Evolutionary conservation across 2,888 invertebrate genomes (phyloP), one percentile per base, ranked within the genome.

Genomic region (Callyntrura guangdongensis): DNA sequence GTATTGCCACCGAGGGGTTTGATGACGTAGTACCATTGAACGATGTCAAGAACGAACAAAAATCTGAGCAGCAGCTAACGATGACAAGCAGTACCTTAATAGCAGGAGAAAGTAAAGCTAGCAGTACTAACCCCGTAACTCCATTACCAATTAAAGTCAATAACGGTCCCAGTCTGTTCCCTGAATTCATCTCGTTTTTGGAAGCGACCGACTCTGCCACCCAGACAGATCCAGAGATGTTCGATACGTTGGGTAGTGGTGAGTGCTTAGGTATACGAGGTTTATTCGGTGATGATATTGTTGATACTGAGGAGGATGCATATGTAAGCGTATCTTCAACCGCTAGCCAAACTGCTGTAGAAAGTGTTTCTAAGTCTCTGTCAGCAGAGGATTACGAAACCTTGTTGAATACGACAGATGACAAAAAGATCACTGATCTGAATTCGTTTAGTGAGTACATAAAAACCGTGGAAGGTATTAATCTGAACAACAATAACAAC

Each of bases 271-370:
- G 86, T 0, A 86, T 86, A n/a, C 25, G 53, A 6, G 84, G n/a
- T 6, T 49, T 64, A 17, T 74, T 81, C 67, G 87, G 25, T 20
- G 91, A 79, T 9, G 86, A 90, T 0, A 36, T 82, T 8, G 14
- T 27, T 11, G 61, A 11, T 27, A 56, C 36, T 0, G 45, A 36
- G 0, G 81, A 90, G 9, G 56, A 36, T 12, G 36, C 22, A 4
- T 91, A 91, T 77, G 91, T 91, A 6, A 91, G 91, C n/a, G 91
- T 91, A 0, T 91, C 91, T 0, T 91, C 91, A 56, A 91, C 91
- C 0, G 91, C 91, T 4, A 91, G 91, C 79, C 91, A 91, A 79
- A 91, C 91, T 1, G 87, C 87, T 14, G 83, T 87, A 11, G 91
- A 91, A 61, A 83, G 64, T 14, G 61, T 91, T 5, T 27, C 87